Conservation (phyloP, 2,888 invertebrate species). For the Boloria selene region DNA sequence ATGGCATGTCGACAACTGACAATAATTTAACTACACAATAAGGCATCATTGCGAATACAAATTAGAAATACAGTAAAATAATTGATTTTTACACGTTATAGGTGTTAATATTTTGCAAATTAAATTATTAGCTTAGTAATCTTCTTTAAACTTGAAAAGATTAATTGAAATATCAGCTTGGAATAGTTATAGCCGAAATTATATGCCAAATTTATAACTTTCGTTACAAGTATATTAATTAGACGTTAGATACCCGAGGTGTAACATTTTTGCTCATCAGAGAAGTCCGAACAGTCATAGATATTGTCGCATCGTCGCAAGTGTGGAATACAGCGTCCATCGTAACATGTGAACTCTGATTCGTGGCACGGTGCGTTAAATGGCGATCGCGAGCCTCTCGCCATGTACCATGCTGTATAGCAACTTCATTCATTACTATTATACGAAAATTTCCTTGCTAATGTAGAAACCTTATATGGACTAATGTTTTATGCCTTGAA, state of each 20-base stretch:
- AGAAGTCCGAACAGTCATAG: constrained; percentile 95
- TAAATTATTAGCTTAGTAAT: too few relatives aligned
- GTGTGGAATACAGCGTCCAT: constrained; percentile 88
- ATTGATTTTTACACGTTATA: too few relatives aligned
- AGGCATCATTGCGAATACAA: too few relatives aligned
- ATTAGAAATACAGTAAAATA: too few relatives aligned
- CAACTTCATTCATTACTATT: constrained; percentile 44
- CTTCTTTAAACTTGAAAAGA: too few relatives aligned
- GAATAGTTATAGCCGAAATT: background rate
- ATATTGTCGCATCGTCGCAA: constrained; percentile 92
- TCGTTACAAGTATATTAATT: constrained; percentile 17
- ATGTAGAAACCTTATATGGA: too few relatives aligned
- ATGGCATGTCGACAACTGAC: constrained; percentile 12
- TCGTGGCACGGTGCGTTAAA: constrained; percentile 76
- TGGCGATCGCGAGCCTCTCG: constrained; percentile 63
- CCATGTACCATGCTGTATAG: constrained; percentile 68
- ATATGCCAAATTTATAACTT: constrained; percentile 20
- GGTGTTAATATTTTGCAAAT: too few relatives aligned
- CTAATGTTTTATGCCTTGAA: too few relatives aligned
- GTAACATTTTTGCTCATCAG: constrained; percentile 94
- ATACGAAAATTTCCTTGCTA: background rate
- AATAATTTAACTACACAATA: constrained; percentile 38
- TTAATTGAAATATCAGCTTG: too few relatives aligned
- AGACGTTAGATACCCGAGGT: constrained; percentile 62
- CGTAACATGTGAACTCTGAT: constrained; percentile 88